Evolutionary conservation across 2,797 vertebrate species (phyloP).

Genomic region (Gobio occitaniae): DNA sequence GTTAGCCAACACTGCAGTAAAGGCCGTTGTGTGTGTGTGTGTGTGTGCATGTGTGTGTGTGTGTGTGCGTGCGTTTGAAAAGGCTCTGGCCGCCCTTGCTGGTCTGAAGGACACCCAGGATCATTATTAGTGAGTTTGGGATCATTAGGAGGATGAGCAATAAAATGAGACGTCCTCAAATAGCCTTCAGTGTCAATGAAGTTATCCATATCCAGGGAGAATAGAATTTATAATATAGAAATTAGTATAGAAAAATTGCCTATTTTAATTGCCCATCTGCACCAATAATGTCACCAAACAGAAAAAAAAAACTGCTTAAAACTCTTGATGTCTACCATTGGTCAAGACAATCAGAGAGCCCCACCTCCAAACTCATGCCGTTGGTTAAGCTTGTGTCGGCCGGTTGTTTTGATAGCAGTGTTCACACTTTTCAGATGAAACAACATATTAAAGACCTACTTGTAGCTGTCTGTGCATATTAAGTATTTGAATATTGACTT

Average conservation of each 20-base stretch:
- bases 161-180: constrained; percentile 62
- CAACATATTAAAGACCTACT: background rate
- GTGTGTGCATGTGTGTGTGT: constrained; percentile 18
- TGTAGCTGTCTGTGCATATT: background rate
- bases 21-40: constrained; percentile 23
- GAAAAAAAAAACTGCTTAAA: background rate
- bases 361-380: background rate
- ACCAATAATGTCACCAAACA: background rate
- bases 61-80: constrained; percentile 24
- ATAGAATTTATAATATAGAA: background rate
- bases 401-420: background rate
- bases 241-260: background rate
- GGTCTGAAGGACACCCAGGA: constrained; percentile 62
- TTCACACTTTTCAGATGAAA: background rate
- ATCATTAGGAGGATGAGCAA: constrained; percentile 64
- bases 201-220: constrained; percentile 40
- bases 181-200: constrained; percentile 53
- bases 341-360: background rate
- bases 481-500: background rate
- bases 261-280: background rate
- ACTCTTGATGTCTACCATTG: background rate
- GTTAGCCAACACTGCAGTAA: constrained; percentile 41
- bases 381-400: background rate
- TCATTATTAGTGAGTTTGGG: constrained; percentile 63
- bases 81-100: constrained; percentile 59